Evolutionary conservation across 2,888 invertebrate species (phyloP), one percentile per base, ranked within the genome.

Genomic region (Volucella inanis): DNA sequence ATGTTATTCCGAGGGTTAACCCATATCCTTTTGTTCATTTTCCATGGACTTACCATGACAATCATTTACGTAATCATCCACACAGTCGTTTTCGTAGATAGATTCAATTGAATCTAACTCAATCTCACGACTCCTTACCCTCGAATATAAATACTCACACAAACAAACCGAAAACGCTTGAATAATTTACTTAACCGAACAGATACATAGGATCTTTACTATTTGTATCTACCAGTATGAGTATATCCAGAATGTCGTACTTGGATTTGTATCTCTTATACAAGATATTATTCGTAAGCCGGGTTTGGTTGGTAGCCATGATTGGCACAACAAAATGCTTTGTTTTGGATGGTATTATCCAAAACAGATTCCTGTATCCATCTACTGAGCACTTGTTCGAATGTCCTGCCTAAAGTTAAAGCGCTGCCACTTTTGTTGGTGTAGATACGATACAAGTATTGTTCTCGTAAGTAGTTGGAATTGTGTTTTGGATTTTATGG

Each of bases 311-410:
- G 67, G 67, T 67, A 72, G 6, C 67, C 65, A 59, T 79, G 72
- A 79, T 79, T 79, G 79, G 59, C 65, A 67, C 43, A 67, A 11
- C 41, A 57, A 57, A 78, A 57, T 22, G 43, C 62, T 78, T 31
- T 78, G 47, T 71, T 22, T 50, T 50, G 38, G 45, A 18, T 38
- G 62, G 47, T 45, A 11, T 10, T 14, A 43, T 22, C 52, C 2
- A 8, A 43, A 47, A 38, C 22, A 52, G 15, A 41, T 15, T 31
- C 6, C 43, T 15, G 31, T 59, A 14, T 65, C 12, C 31, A 22
- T 41, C 2, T 54, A n/a, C 15, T 43, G 43, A 59, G 47, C 38
- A 47, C 45, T 49, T 38, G 38, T 22, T 61, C 6, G 39, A 57
- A 2, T n/a, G 12, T 18, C n/a, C n/a, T n/a, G 38, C 45, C 15